Evolutionary conservation across 2,113 vertebrate genomes (phyloP).

Genomic region (Brienomyrus longianalis): DNA sequence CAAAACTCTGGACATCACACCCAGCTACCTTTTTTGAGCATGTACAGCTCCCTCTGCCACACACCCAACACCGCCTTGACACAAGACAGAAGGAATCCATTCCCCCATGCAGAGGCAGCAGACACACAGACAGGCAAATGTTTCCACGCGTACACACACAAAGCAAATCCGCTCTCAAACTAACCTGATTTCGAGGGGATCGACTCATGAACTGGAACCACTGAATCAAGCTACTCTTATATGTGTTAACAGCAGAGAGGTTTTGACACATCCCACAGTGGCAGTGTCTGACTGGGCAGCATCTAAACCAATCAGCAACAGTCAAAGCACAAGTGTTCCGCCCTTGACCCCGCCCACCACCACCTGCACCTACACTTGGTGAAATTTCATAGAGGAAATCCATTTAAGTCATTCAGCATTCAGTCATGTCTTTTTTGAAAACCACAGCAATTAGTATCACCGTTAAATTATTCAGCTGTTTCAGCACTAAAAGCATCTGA

Average conservation of each 20-base stretch:
- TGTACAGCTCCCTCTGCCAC: not conserved
- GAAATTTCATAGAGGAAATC: conserved; percentile 63
- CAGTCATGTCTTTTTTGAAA: conserved; percentile 56
- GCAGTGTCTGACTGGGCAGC: conserved; percentile 72
- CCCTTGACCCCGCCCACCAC: conserved; percentile 33
- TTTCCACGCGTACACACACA: not conserved
- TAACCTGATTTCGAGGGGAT: conserved; percentile 70
- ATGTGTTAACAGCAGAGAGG: conserved; percentile 49
- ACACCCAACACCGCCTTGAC: not conserved
- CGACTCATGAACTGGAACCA: conserved; percentile 62
- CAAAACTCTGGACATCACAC: not conserved
- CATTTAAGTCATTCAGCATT: conserved; percentile 81
- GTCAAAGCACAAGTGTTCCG: conserved; percentile 39
- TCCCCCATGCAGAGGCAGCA: conserved; percentile 1
- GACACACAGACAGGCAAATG: not conserved
- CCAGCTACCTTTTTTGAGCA: not conserved
- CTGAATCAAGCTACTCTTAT: conserved; percentile 53
- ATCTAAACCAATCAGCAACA: conserved; percentile 72
- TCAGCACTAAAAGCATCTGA: conserved; percentile 76
- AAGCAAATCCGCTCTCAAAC: conserved; percentile 44
- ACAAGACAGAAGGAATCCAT: not conserved
- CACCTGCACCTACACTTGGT: conserved; percentile 46
- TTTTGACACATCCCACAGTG: conserved; percentile 33
- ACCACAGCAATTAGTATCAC: conserved; percentile 69
- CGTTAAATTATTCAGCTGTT: conserved; percentile 87